A percentile compares a stretch with the other conserved stretches of the same genome.
Evolutionary conservation across 2,113 vertebrate species (phyloP).

Genomic region (Parus major): DNA sequence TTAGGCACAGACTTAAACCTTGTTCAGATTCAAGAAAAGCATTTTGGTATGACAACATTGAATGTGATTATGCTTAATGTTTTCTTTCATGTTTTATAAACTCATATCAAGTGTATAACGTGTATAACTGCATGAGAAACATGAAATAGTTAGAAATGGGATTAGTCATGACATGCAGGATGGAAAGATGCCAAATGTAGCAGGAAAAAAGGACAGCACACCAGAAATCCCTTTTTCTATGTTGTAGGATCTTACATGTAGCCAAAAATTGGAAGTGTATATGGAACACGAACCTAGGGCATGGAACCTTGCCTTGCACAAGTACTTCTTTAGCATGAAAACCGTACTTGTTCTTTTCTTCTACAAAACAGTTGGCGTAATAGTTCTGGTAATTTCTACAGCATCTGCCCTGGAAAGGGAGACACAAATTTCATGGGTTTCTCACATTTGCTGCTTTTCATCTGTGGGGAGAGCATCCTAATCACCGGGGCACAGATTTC

Average conservation of each 20-base stretch:
- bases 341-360: not conserved
- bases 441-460: not conserved
- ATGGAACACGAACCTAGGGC: not conserved
- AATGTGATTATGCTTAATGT: not conserved
- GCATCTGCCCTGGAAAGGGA: not conserved
- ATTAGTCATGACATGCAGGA: not conserved
- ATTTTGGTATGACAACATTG: fast-evolving
- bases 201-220: not conserved
- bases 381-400: not conserved
- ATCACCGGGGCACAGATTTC: not conserved
- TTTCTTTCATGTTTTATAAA: not conserved
- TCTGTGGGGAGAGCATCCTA: not conserved
- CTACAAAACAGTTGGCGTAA: not conserved
- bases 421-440: not conserved
- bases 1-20: not conserved
- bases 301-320: not conserved
- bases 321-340: not conserved
- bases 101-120: not conserved
- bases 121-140: not conserved
- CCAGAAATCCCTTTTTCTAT: not conserved
- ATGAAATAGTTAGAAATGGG: not conserved
- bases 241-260: not conserved
- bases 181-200: not conserved
- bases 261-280: not conserved
- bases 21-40: not conserved